Conservation (phyloP, 1,140 invertebrate genomes). For the Cecropterus lyciades region DNA sequence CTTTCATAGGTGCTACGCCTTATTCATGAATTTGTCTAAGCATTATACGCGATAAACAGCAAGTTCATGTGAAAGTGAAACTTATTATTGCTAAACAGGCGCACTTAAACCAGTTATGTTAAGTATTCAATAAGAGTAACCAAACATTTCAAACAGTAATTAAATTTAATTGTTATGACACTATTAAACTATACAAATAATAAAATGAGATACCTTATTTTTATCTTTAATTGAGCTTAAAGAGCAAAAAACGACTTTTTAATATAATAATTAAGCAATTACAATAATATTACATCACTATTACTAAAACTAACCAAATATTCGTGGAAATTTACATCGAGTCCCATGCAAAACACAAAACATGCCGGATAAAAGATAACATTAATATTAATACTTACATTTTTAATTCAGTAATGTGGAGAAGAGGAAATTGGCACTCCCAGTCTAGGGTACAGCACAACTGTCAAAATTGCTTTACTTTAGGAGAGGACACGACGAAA, state of each 20-base stretch:
- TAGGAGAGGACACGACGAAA: slow-evolving; percentile 70
- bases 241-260: no score
- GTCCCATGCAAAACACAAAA: neutral
- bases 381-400: slow-evolving; percentile 49
- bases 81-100: neutral
- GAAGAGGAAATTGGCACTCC: slow-evolving; percentile 50
- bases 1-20: slow-evolving; percentile 8
- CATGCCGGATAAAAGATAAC: neutral
- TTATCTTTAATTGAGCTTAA: no score
- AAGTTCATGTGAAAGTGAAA: slow-evolving; percentile 2
- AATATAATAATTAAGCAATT: neutral
- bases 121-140: no score
- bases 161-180: no score
- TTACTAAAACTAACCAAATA: slow-evolving; percentile 15
- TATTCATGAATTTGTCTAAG: neutral
- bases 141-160: no score
- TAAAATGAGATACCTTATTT: no score
- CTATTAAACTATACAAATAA: no score
- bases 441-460: slow-evolving; percentile 57
- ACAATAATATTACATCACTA: slow-evolving; percentile 12
- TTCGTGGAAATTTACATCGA: slow-evolving; percentile 1
- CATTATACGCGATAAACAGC: neutral
- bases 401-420: slow-evolving; percentile 43
- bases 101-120: no score
- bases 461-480: slow-evolving; percentile 69